Conservation (phyloP, 2,113 vertebrate species). For the Mobula birostris region DNA sequence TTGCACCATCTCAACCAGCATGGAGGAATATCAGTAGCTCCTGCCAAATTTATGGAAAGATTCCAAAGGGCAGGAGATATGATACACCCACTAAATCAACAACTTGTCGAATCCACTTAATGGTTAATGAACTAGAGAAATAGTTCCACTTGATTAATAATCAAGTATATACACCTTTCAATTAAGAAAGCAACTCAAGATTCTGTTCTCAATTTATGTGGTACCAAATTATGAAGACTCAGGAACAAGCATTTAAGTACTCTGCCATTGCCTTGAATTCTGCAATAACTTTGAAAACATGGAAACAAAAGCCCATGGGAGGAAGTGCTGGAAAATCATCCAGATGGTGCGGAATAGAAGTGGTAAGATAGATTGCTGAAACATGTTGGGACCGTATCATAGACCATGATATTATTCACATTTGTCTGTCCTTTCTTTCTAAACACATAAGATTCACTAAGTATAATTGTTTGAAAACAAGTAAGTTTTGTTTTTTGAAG, state of each 20-base stretch:
- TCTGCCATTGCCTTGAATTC: not conserved
- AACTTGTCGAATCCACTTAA: not conserved
- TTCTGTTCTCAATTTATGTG: not conserved
- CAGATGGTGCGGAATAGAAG: too few relatives aligned
- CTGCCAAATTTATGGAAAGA: not conserved
- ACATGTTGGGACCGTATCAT: not conserved
- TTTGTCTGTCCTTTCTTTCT: not conserved
- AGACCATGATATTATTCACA: not conserved
- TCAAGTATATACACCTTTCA: not conserved
- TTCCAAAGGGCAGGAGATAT: not conserved
- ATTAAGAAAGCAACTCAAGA: not conserved
- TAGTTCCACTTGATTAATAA: not conserved
- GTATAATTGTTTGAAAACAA: not conserved
- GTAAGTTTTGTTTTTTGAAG: not conserved
- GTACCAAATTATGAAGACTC: not conserved
- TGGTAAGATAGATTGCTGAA: not conserved
- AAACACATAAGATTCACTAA: not conserved
- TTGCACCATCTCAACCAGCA: not conserved
- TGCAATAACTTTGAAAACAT: not conserved
- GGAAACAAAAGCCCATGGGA: not conserved
- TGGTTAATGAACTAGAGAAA: not conserved
- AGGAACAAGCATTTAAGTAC: not conserved
- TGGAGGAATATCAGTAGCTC: not conserved
- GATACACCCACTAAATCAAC: too few relatives aligned
- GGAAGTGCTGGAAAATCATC: not conserved